Conservation (phyloP, 2,797 vertebrate genomes). For the Scleropages formosus region DNA sequence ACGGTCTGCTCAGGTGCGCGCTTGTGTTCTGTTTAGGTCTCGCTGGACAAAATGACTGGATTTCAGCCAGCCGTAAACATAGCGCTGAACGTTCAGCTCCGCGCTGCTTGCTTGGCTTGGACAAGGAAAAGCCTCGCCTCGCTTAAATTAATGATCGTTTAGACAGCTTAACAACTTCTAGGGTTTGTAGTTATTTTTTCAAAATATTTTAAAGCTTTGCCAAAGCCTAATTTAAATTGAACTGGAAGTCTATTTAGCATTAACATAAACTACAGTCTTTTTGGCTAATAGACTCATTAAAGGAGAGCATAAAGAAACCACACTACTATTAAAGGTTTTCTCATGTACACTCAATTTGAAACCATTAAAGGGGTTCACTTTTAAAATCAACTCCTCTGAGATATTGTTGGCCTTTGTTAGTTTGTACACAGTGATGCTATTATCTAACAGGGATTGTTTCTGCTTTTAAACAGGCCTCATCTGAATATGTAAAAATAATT, state of each 20-base stretch:
- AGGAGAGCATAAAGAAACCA: conserved; percentile 43
- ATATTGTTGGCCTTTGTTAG: conserved; percentile 78
- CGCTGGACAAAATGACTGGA: neutral
- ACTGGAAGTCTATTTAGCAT: neutral
- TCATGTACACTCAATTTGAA: conserved; percentile 67
- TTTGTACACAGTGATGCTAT: conserved; percentile 70
- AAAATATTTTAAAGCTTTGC: neutral
- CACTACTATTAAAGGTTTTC: conserved; percentile 48
- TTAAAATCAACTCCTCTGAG: conserved; percentile 52
- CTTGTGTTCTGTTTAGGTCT: neutral
- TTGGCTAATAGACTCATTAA: conserved; percentile 61
- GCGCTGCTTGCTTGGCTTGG: neutral
- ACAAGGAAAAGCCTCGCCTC: neutral
- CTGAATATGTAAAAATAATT: neutral
- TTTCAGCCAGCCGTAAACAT: neutral
- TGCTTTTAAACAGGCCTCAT: conserved; percentile 6
- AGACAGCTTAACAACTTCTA: neutral
- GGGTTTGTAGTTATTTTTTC: neutral
- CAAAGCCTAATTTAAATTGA: conserved; percentile 5
- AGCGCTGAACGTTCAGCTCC: neutral
- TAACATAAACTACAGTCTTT: neutral
- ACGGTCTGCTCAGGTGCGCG: conserved; percentile 26
- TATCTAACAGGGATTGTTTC: conserved; percentile 70
- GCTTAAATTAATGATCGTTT: conserved; percentile 11
- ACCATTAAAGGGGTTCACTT: conserved; percentile 67